phyloP scores from a whole-genome alignment of 2,888 invertebrate genomes.

The Auanema freiburgensis region DNA sequence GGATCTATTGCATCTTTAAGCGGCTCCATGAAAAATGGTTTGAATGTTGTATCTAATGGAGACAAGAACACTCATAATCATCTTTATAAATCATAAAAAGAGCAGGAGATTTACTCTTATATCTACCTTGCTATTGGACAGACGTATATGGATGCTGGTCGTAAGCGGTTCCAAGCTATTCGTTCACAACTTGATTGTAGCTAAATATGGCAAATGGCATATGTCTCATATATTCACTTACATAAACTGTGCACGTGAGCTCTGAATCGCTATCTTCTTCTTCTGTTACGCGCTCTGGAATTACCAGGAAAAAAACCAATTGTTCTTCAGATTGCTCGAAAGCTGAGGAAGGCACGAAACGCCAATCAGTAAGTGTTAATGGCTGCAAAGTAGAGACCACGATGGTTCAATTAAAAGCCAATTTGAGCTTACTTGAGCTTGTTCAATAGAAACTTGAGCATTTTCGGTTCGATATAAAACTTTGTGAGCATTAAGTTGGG shows the following conservation, averaged over 20 bases:
- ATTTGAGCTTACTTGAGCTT: conserved; percentile 12
- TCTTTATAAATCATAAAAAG: neutral
- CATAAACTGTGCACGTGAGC: neutral
- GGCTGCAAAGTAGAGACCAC: conserved; percentile 18
- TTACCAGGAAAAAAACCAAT: conserved; percentile 32
- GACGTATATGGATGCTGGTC: conserved; percentile 35
- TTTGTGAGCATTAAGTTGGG: conserved; percentile 27
- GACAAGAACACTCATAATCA: neutral
- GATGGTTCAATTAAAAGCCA: conserved; percentile 1
- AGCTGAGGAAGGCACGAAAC: conserved; percentile 30
- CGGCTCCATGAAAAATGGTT: neutral
- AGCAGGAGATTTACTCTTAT: neutral
- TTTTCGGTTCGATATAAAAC: conserved; percentile 30
- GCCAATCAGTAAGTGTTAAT: conserved; percentile 32
- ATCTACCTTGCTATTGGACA: conserved; percentile 32
- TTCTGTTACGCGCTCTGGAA: neutral
- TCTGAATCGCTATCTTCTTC: neutral
- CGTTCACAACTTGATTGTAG: conserved; percentile 42
- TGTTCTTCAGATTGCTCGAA: conserved; percentile 19
- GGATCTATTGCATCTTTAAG: neutral
- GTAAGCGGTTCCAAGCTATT: conserved; percentile 35
- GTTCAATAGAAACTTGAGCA: conserved; percentile 30
- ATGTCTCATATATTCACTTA: neutral
- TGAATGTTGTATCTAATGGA: neutral
- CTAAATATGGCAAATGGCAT: conserved; percentile 19